Conservation (phyloP, 92 coral and sea anemone genomes). For the Paramuricea clavata region DNA sequence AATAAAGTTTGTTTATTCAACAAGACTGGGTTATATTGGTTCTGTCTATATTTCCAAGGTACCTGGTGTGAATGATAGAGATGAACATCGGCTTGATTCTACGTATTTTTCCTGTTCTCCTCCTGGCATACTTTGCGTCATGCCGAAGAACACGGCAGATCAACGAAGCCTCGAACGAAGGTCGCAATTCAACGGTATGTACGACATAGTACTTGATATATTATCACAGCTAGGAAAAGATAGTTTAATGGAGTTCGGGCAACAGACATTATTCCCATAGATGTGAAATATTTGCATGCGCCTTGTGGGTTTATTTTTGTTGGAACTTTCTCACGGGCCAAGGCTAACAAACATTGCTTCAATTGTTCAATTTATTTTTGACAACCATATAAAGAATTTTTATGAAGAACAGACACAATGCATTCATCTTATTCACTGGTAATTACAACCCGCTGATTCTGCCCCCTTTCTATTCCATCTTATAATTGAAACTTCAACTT, state of each 20-base stretch:
- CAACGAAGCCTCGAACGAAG: too few species aligned
- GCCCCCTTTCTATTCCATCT: background rate
- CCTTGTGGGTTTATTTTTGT: background rate
- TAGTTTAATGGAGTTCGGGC: background rate
- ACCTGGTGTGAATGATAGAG: background rate
- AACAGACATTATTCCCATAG: background rate
- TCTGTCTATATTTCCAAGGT: conserved; percentile 10
- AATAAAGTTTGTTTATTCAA: background rate
- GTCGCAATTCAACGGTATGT: conserved; percentile 18
- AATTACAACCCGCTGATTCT: background rate
- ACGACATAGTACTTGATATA: background rate
- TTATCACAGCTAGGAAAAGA: background rate
- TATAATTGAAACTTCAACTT: background rate
- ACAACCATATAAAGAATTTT: background rate
- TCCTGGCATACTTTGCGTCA: conserved; percentile 25
- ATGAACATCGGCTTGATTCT: conserved; percentile 23
- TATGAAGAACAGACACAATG: background rate
- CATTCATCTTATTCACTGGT: conserved; percentile 1
- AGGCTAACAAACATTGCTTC: background rate
- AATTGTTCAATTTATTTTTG: background rate
- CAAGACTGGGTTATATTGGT: background rate
- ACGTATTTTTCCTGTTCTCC: conserved; percentile 11
- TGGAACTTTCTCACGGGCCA: background rate
- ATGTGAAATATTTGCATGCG: background rate
- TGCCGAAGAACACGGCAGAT: background rate